These are phyloP conservation scores for Hemicrepidius hirtus DNA, from an alignment of 2,888 invertebrate genomes.

Conservation along the genomic window DNA sequence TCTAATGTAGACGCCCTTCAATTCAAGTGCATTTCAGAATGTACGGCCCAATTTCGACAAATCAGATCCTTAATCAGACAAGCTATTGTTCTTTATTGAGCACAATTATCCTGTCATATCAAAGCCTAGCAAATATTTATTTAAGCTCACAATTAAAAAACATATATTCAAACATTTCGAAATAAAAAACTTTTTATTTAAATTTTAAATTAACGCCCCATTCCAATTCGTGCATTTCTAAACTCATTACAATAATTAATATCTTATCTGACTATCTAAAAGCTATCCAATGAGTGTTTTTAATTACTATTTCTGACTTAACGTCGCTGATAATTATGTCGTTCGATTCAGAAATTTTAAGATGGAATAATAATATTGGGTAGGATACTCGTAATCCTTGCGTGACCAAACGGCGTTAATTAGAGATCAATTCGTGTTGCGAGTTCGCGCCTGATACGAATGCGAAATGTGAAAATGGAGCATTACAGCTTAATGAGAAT, in stretches of 20 bases:
- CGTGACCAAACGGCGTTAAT: conserved; percentile 42
- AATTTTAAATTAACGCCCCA: too few relatives aligned
- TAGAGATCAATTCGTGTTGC: conserved; percentile 37
- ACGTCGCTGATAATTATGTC: not conserved
- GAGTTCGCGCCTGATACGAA: conserved; percentile 39
- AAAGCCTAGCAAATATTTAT: too few relatives aligned
- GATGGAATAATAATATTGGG: not conserved
- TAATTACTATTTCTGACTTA: conserved; percentile 2
- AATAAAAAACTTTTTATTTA: too few relatives aligned
- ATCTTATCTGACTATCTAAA: not conserved
- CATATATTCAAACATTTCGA: too few relatives aligned
- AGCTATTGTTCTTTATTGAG: not conserved
- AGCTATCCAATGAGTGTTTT: conserved; percentile 14
- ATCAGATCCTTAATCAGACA: conserved; percentile 7
- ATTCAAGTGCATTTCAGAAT: conserved; percentile 16
- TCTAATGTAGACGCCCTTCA: conserved; percentile 31
- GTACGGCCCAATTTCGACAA: conserved; percentile 15
- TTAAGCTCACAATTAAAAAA: too few relatives aligned
- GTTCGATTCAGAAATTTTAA: not conserved
- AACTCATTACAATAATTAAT: not conserved
- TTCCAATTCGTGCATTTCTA: not conserved
- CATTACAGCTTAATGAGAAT: conserved; percentile 41
- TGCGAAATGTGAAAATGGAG: conserved; percentile 36
- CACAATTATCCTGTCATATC: not conserved
- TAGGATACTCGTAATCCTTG: conserved; percentile 2